Evolutionary conservation across 2,888 invertebrate genomes (phyloP).

Genomic region (Pinctada fucata): DNA sequence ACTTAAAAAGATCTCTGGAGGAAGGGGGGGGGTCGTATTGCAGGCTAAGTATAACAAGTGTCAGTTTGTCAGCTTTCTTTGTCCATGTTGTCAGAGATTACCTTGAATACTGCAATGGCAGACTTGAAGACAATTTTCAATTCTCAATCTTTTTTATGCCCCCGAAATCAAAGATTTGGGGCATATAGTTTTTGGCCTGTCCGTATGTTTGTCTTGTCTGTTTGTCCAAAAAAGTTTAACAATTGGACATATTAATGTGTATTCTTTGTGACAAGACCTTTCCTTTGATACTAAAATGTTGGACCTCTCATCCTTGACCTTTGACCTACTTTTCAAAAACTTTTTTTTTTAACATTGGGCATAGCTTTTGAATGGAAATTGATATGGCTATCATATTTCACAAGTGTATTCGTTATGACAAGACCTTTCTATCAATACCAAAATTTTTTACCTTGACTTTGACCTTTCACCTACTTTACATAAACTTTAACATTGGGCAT

Average conservation of each 20-base stretch:
- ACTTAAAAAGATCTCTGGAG: too few relatives aligned
- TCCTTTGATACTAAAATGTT: background rate
- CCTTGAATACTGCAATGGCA: too few relatives aligned
- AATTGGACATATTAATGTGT: background rate
- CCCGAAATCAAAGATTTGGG: background rate
- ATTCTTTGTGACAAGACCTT: slow-evolving; percentile 1
- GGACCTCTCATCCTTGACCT: background rate
- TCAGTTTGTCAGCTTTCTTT: too few relatives aligned
- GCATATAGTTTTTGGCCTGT: background rate
- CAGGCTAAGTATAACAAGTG: too few relatives aligned
- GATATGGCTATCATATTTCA: background rate
- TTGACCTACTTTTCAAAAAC: slow-evolving; percentile 1
- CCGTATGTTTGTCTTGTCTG: background rate
- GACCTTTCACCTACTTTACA: background rate
- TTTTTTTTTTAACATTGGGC: background rate
- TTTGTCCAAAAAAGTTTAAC: background rate
- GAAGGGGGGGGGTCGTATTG: too few relatives aligned
- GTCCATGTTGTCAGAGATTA: too few relatives aligned
- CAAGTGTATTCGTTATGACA: background rate
- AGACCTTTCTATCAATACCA: background rate
- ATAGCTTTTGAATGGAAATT: background rate
- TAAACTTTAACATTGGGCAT: too few relatives aligned
- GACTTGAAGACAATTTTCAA: too few relatives aligned
- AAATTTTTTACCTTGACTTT: slow-evolving; percentile 2
- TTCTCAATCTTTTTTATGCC: background rate